Conservation (phyloP, 2,113 vertebrate species). For the Epinephelus lanceolatus region DNA sequence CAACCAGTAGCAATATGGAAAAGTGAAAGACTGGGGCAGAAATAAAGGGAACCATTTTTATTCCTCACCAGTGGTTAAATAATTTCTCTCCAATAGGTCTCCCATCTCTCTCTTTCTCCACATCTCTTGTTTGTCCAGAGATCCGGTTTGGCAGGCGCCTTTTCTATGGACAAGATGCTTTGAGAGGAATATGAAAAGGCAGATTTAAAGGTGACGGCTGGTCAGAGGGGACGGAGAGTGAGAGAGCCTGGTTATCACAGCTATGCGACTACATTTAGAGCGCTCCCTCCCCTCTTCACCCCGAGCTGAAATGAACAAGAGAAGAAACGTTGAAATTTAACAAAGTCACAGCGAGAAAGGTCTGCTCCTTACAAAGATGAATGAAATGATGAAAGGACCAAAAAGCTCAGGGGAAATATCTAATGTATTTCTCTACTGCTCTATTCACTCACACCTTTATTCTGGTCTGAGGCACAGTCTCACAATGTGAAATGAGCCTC, state of each 20-base stretch:
- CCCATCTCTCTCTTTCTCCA: slow-evolving; percentile 83
- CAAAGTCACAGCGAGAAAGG: slow-evolving; percentile 77
- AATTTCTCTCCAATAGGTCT: slow-evolving; percentile 94
- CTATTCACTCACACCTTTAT: slow-evolving; percentile 57
- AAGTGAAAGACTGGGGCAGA: slow-evolving; percentile 80
- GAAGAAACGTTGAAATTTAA: slow-evolving; percentile 86
- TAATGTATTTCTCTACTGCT: slow-evolving; percentile 64
- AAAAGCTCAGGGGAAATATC: slow-evolving; percentile 69
- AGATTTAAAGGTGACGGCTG: slow-evolving; percentile 99
- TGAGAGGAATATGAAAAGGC: slow-evolving; percentile 99
- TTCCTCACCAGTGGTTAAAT: slow-evolving; percentile 89
- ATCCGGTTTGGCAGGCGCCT: slow-evolving; percentile 96
- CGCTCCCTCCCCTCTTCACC: slow-evolving; percentile 70
- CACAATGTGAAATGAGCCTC: slow-evolving; percentile 53
- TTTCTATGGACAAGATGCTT: slow-evolving; percentile 98
- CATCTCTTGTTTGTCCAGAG: slow-evolving; percentile 95
- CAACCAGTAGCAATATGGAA: not conserved
- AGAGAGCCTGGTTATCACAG: slow-evolving; percentile 78
- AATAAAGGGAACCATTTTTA: slow-evolving; percentile 86
- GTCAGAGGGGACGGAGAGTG: slow-evolving; percentile 82
- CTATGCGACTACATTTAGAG: slow-evolving; percentile 74
- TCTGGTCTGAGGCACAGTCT: slow-evolving; percentile 45
- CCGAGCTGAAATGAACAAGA: slow-evolving; percentile 88
- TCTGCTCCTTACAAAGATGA: slow-evolving; percentile 66
- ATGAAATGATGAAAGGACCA: slow-evolving; percentile 64